Evolutionary conservation across 2,888 invertebrate genomes (phyloP), one percentile per base, ranked within the genome.

Genomic region (Caenorhabditis japonica): DNA sequence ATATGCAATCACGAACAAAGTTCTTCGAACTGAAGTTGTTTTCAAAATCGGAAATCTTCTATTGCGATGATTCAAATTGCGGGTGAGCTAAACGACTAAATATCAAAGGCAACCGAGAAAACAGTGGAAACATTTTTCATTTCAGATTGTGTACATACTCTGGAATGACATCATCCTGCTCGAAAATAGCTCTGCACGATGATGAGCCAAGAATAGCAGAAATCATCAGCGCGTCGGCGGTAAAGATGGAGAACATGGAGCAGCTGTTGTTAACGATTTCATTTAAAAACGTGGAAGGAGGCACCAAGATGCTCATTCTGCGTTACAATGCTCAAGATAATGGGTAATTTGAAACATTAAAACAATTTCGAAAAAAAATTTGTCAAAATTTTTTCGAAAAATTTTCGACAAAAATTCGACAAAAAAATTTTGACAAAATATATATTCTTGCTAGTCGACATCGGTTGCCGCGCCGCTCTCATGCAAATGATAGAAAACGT

Each of bases 11-110:
- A 5, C 60, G 72, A 0, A 43, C 52, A 4, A 70, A 66, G 21
- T 72, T 77, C 36, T 21, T 75, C 4, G 80, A 82, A 33, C 59
- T 82, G 38, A 80, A 75, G 49, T 30, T 82, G 34, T 62, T 80
- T 25, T 75, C 77, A 12, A 62, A 72, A 15, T 71, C 76, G 8
- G 73, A 71, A 47, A 19, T 82, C 0, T 77, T 79, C 41, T 82
- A 76, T 56, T 82, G 82, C 39, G 80, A 80, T 46, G 58, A 64
- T 19, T 13, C 43, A 1, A 43, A 56, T n/a, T 82, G 82, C 73
- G 70, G 74, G 76, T 79, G 33, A 25, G 47, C 38, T 49, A 30
- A 36, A 49, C n/a, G 4, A 10, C 23, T 38, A 15, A 3, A 25
- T 36, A 12, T 53, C 10, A 7, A 7, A 5, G 7, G 12, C 8